Conservation (phyloP, 1,140 invertebrate species). For the Drosophila albomicans region DNA sequence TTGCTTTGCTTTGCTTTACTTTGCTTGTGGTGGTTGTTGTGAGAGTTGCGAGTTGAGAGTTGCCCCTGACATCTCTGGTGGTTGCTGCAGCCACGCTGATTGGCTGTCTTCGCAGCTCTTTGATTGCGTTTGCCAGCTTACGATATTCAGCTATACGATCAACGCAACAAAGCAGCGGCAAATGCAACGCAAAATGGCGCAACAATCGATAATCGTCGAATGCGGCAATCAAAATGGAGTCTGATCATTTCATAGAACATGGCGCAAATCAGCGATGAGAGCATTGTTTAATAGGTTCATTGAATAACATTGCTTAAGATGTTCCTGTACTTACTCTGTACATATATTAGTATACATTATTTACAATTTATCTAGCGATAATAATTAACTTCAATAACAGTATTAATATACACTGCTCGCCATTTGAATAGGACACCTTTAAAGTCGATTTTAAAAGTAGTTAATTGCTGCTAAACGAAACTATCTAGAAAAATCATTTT, state of each 20-base stretch:
- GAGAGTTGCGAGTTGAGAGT: not conserved
- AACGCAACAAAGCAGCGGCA: constrained; percentile 5
- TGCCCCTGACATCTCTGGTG: not conserved
- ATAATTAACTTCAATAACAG: no score
- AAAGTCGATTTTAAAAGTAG: no score
- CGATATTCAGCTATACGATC: constrained; percentile 51
- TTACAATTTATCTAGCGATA: no score
- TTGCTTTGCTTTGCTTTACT: not conserved
- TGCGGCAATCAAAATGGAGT: constrained; percentile 14
- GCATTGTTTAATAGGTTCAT: no score
- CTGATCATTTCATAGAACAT: constrained; percentile 4
- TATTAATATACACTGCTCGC: no score
- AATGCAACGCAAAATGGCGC: constrained; percentile 46
- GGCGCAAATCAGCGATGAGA: not conserved
- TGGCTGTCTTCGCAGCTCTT: constrained; percentile 25
- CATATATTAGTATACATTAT: no score
- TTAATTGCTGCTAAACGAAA: no score
- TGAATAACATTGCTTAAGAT: no score
- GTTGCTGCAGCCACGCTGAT: constrained; percentile 33
- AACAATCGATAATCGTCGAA: constrained; percentile 10
- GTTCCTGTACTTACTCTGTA: no score
- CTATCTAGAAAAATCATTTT: no score
- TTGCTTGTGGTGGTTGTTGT: not conserved
- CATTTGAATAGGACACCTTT: no score
- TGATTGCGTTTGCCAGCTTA: constrained; percentile 30